Conservation (phyloP, 2,888 invertebrate genomes). For the Temnothorax unifasciatus region DNA sequence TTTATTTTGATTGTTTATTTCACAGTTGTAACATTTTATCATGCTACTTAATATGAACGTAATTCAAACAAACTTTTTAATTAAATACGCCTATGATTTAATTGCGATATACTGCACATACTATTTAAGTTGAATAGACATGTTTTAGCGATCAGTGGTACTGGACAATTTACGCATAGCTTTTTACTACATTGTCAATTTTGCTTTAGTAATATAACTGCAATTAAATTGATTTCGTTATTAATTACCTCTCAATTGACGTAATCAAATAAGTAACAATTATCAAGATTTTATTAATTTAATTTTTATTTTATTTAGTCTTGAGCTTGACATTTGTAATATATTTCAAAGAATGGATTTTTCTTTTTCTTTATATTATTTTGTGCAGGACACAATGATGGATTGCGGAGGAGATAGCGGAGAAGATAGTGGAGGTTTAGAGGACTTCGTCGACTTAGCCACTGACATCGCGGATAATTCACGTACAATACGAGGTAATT, state of each 20-base stretch:
- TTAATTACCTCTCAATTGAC: not conserved
- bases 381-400: constrained; percentile 83
- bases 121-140: not conserved
- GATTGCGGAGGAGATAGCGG: constrained; percentile 78
- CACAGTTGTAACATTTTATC: constrained; percentile 5
- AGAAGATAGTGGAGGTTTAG: constrained; percentile 74
- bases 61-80: not conserved
- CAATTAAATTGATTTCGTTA: not conserved
- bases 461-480: constrained; percentile 77
- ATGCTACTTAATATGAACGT: not conserved
- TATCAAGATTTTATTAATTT: constrained; percentile 4
- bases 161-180: not conserved
- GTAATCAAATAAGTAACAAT: not conserved
- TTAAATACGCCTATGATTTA: constrained; percentile 15
- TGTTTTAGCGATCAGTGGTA: not conserved
- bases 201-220: not conserved
- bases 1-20: not conserved
- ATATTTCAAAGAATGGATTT: constrained; percentile 16
- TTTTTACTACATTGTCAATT: not conserved
- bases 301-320: not conserved
- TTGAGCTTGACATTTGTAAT: not conserved
- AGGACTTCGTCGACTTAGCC: constrained; percentile 78
- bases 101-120: not conserved
- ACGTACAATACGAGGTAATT: constrained; percentile 81
- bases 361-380: constrained; percentile 46